Conservation (phyloP, 2,797 vertebrate genomes). For the Psittacula derbiana region DNA sequence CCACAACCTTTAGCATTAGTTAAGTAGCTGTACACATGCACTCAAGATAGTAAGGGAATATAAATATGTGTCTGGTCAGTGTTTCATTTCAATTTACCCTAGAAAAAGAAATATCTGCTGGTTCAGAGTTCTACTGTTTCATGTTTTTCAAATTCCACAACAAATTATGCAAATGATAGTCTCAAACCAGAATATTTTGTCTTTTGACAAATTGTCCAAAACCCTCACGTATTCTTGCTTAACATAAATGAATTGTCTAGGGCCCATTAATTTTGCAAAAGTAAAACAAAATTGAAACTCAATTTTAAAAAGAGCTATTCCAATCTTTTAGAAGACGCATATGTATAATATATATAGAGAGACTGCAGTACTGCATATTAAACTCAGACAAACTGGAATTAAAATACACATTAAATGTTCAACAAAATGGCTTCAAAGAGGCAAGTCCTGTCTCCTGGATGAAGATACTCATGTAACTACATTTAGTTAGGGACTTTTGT, state of each 20-base stretch:
- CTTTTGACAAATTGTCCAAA: background rate
- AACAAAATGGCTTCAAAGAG: background rate
- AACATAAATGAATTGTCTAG: background rate
- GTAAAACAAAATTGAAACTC: constrained; percentile 1
- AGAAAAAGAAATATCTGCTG: background rate
- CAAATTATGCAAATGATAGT: background rate
- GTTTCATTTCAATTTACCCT: background rate
- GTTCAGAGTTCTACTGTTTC: background rate
- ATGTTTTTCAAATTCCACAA: background rate
- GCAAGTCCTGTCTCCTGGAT: background rate
- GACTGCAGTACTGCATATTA: background rate
- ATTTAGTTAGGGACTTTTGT: background rate
- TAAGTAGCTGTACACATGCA: background rate
- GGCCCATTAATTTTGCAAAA: background rate
- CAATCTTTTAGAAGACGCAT: background rate
- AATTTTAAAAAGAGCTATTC: background rate
- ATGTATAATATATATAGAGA: background rate
- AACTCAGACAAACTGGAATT: background rate
- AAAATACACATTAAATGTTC: background rate
- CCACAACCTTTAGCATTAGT: background rate
- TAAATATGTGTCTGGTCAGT: background rate
- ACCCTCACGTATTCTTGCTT: background rate
- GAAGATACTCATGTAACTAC: background rate
- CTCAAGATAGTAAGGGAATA: background rate
- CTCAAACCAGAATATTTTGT: background rate